Percentiles rank a stretch among this genome's conserved stretches.
phyloP scores from a whole-genome alignment of 2,113 vertebrate species.

The Vimba vimba region DNA sequence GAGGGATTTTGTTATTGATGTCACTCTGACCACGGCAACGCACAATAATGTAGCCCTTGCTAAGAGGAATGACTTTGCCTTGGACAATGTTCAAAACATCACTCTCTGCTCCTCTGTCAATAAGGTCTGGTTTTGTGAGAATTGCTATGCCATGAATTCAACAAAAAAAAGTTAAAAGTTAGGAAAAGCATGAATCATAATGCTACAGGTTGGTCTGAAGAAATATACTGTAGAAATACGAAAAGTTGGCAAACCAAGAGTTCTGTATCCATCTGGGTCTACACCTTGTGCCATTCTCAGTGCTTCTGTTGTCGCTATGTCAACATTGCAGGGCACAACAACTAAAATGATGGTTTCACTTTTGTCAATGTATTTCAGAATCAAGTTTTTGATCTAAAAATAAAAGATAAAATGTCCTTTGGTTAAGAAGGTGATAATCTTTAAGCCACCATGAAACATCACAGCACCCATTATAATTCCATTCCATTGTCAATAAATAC shows the following conservation, averaged over 20 bases:
- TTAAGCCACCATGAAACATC: neutral
- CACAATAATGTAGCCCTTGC: slow-evolving; percentile 82
- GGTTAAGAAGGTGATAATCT: neutral
- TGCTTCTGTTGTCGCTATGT: slow-evolving; percentile 84
- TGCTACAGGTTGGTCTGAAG: neutral
- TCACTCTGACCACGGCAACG: slow-evolving; percentile 79
- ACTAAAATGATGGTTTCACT: slow-evolving; percentile 80
- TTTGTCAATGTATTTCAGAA: slow-evolving; percentile 69
- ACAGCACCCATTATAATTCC: neutral
- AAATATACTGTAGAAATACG: neutral
- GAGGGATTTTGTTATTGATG: slow-evolving; percentile 61
- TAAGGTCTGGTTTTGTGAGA: slow-evolving; percentile 81
- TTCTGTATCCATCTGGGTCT: slow-evolving; percentile 79
- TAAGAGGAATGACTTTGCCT: slow-evolving; percentile 73
- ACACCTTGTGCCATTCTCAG: slow-evolving; percentile 82
- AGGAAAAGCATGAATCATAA: neutral
- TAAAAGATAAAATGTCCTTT: neutral
- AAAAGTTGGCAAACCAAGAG: slow-evolving; percentile 73
- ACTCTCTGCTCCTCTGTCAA: slow-evolving; percentile 76
- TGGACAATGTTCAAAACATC: slow-evolving; percentile 66
- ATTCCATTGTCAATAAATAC: neutral
- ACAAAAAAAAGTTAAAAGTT: neutral
- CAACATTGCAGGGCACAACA: slow-evolving; percentile 82
- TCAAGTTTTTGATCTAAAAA: slow-evolving; percentile 75
- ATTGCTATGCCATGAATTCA: slow-evolving; percentile 68